Conservation (phyloP, 2,113 vertebrate genomes). For the Aramus guarauna region DNA sequence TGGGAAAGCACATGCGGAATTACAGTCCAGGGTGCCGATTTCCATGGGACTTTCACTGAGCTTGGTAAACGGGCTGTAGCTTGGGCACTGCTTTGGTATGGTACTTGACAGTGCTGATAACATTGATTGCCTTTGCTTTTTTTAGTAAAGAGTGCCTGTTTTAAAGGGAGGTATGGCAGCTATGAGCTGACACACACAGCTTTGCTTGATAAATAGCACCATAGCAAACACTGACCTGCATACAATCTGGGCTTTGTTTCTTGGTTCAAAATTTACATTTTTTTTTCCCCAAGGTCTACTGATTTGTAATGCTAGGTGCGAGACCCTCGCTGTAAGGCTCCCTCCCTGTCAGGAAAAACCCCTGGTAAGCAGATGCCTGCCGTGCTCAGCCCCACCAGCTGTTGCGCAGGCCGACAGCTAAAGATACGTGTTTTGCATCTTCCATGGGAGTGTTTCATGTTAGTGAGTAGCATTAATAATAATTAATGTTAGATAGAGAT, state of each 20-base stretch:
- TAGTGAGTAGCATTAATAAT: not conserved
- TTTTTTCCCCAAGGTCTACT: not conserved
- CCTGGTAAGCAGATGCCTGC: not conserved
- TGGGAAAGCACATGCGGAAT: not conserved
- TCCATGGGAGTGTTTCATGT: not conserved
- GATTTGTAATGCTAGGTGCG: not conserved
- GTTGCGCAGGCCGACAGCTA: not conserved
- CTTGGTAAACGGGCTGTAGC: not conserved
- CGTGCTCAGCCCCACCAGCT: not conserved
- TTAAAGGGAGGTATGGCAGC: not conserved
- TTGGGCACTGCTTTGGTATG: not conserved
- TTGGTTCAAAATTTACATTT: not conserved
- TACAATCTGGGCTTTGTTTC: not conserved
- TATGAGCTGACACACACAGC: not conserved
- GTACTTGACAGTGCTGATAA: not conserved
- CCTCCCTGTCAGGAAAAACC: not conserved
- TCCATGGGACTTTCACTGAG: fast-evolving
- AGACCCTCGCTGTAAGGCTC: not conserved
- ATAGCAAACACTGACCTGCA: not conserved
- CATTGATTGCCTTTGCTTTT: not conserved
- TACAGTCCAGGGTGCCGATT: fast-evolving
- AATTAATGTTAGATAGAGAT: not conserved
- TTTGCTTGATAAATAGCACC: not conserved
- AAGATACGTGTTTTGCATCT: not conserved
- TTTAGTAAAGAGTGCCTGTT: not conserved